Evolutionary conservation across 2,113 vertebrate species (phyloP).

Genomic region (Sinosuthora webbiana): DNA sequence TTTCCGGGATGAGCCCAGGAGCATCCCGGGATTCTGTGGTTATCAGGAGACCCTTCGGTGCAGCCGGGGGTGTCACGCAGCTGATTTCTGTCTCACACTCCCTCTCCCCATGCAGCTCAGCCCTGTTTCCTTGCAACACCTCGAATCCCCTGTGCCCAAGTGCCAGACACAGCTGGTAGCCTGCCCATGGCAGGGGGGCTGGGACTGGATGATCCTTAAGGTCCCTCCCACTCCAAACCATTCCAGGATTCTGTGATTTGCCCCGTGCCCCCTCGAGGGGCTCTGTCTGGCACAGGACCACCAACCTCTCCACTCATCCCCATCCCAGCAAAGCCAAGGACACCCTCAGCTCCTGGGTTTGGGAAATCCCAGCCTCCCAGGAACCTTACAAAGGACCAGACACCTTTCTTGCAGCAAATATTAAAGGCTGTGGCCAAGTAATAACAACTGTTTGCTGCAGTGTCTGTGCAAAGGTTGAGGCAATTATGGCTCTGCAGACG

Average conservation of each 20-base stretch:
- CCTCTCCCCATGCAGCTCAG: neutral
- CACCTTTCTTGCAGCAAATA: neutral
- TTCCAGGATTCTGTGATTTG: neutral
- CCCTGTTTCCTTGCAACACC: neutral
- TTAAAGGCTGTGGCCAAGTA: neutral
- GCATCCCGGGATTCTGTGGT: neutral
- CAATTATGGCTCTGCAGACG: neutral
- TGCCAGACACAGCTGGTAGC: constrained; percentile 14
- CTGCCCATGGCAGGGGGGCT: neutral
- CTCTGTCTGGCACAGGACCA: neutral
- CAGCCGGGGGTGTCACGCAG: rapidly evolving
- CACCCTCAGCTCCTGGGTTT: neutral
- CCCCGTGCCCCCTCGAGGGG: rapidly evolving
- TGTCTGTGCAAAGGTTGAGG: neutral
- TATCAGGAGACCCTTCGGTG: neutral
- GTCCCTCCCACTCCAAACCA: neutral
- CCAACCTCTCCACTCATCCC: rapidly evolving
- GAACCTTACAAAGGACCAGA: neutral
- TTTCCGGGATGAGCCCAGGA: neutral
- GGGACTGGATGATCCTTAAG: neutral
- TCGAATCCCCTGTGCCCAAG: neutral
- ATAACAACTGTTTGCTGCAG: neutral
- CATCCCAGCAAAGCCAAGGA: neutral
- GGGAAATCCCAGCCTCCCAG: neutral
- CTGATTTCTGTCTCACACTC: constrained; percentile 24